These are phyloP conservation scores for Drosophila quadrilineata DNA, from an alignment of 1,140 invertebrate species.

Conservation along the genomic window DNA sequence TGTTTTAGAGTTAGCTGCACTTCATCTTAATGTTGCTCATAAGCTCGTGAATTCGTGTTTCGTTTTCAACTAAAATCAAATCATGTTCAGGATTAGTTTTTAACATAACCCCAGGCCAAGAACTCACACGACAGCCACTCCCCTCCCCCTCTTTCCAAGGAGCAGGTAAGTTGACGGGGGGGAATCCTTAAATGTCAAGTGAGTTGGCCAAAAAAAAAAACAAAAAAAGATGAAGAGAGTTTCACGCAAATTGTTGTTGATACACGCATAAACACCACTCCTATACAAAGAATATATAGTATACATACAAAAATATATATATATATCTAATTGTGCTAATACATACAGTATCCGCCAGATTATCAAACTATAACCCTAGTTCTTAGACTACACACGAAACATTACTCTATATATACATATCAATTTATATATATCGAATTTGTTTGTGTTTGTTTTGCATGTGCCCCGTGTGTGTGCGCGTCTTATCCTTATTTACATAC, in stretches of 20 bases:
- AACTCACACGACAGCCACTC: constrained; percentile 32
- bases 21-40: constrained; percentile 68
- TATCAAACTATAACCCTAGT: constrained; percentile 65
- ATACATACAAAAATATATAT: constrained; percentile 25
- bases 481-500: constrained; percentile 20
- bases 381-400: constrained; percentile 41
- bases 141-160: not conserved
- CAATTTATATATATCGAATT: constrained; percentile 54
- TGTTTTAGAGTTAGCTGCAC: constrained; percentile 63
- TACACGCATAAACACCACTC: constrained; percentile 49
- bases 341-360: constrained; percentile 57
- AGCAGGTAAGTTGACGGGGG: constrained; percentile 32
- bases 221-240: too few species aligned
- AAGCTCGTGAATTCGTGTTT: constrained; percentile 45
- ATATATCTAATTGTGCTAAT: constrained; percentile 71
- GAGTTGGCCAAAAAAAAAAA: too few species aligned
- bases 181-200: constrained; percentile 18
- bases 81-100: constrained; percentile 54
- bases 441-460: constrained; percentile 79
- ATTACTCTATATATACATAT: constrained; percentile 29
- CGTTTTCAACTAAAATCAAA: too few species aligned
- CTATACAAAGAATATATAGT: constrained; percentile 2
- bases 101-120: constrained; percentile 18
- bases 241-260: constrained; percentile 71
- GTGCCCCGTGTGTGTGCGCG: constrained; percentile 63